Conservation (phyloP, 2,888 invertebrate species). For the Leistus spinibarbis region DNA sequence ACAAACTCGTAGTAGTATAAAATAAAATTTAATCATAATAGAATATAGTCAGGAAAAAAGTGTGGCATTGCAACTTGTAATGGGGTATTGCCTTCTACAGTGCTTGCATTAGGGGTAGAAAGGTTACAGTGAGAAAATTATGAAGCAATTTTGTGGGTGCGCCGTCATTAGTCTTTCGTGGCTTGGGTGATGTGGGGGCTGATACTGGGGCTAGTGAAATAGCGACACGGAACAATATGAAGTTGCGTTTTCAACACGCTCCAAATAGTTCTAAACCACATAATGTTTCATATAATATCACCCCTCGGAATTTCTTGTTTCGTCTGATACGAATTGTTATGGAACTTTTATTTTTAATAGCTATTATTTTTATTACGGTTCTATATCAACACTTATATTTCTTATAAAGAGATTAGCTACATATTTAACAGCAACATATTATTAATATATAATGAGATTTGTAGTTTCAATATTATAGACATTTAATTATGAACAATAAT, state of each 20-base stretch:
- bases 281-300: not conserved
- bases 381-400: not conserved
- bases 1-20: not conserved
- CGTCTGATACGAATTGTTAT: not conserved
- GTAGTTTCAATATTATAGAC: too few relatives aligned
- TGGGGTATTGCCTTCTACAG: conserved; percentile 48
- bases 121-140: conserved; percentile 57
- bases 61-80: conserved; percentile 51
- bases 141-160: conserved; percentile 58
- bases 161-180: conserved; percentile 55
- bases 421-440: not conserved
- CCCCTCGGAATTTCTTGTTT: not conserved
- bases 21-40: not conserved
- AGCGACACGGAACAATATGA: not conserved
- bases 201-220: not conserved
- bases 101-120: conserved; percentile 57
- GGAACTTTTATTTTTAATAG: not conserved
- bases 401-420: not conserved
- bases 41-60: conserved; percentile 36
- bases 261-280: not conserved
- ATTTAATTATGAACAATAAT: too few relatives aligned
- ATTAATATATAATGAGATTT: too few relatives aligned
- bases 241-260: not conserved
- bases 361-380: not conserved
- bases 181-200: conserved; percentile 32